A percentile compares a stretch with the other conserved stretches of the same genome.
phyloP scores from a whole-genome alignment of 2,888 invertebrate genomes.

The Dasypolia templi region DNA sequence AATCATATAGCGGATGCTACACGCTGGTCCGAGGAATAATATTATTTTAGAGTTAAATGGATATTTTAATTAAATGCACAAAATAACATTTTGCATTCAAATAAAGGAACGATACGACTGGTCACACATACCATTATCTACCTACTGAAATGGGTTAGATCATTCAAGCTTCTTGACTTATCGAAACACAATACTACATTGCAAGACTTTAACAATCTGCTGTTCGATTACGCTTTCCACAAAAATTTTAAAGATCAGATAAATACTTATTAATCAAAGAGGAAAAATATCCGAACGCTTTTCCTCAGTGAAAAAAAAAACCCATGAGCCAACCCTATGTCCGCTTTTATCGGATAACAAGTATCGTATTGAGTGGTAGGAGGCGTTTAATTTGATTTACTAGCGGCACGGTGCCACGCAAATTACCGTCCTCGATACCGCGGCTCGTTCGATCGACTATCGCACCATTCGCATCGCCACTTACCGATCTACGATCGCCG shows the following conservation, averaged over 20 bases:
- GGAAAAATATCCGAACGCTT: neutral
- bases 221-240: neutral
- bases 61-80: constrained; percentile 14
- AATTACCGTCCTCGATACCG: constrained; percentile 68
- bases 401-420: constrained; percentile 65
- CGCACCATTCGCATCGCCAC: constrained; percentile 47
- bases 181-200: neutral
- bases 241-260: neutral
- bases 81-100: neutral
- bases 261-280: neutral
- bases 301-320: neutral
- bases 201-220: neutral
- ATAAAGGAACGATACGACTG: neutral
- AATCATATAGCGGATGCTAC: constrained; percentile 50
- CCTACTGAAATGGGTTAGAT: neutral
- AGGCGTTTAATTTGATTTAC: constrained; percentile 80
- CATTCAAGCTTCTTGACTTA: neutral
- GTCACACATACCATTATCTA: no score
- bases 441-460: constrained; percentile 46
- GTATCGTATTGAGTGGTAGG: constrained; percentile 65
- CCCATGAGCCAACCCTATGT: constrained; percentile 56
- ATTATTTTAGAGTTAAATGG: constrained; percentile 4
- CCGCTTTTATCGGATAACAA: constrained; percentile 67
- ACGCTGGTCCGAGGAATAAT: constrained; percentile 1
- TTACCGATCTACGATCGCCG: constrained; percentile 48